Evolutionary conservation across 2,888 invertebrate genomes (phyloP), one percentile per base, ranked within the genome.

Genomic region (Amphipoea lucens): DNA sequence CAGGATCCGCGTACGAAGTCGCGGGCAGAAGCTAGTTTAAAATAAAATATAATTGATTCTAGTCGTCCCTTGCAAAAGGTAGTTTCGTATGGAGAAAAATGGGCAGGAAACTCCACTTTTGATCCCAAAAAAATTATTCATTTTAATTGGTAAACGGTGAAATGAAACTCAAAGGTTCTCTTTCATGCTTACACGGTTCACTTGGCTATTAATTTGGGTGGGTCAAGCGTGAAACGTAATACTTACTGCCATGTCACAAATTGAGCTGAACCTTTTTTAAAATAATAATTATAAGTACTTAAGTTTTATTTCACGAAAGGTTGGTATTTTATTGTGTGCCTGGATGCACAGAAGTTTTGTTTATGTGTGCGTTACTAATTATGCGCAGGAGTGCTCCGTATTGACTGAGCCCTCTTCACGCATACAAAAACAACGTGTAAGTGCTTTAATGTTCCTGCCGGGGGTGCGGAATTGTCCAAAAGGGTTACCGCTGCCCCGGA

Each of bases 181-280:
- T 80, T 80, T 65, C 20, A 29, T 79, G 17, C 48, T 79, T 23
- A 23, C 71, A 14, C 54, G 54, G 54, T 57, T 17, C 54, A 57
- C 71, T 80, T 29, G 45, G 14, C 29, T 80, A 54, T 65, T 63
- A 48, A 70, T 36, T 62, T 54, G n/a, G 20, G 20, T 12, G n/a
- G 40, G 80, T 79, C 54, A 79, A 79, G 36, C 79, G 78, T 70
- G 45, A 54, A 63, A 14, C 54, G 45, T 45, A 45, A n/a, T n/a
- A 45, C 36, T 36, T 40, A 40, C 54, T 65, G 45, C 36, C 11
- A 54, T 7, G 63, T 54, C 45, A 45, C 42, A 51, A 62, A 57
- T 63, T 0, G 12, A 9, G 1, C 6, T 14, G 23, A 68, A 29
- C 5, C 14, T n/a, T 70, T 62, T 54, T 2, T 45, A 4, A 36